Conservation (phyloP, 2,888 invertebrate species). For the Molanna angustata region DNA sequence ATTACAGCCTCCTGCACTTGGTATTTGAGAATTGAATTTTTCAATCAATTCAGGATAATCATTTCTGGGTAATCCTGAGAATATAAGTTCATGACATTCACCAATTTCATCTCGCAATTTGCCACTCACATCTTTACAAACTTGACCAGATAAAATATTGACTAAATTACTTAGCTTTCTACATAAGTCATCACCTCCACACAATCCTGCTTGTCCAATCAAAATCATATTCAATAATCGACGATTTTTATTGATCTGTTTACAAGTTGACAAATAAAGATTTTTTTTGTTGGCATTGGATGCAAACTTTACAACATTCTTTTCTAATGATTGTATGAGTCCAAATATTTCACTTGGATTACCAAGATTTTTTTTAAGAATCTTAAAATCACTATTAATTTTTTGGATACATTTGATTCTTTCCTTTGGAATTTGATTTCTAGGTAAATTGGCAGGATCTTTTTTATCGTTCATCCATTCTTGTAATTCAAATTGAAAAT, state of each 20-base stretch:
- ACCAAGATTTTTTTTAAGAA: conserved; percentile 49
- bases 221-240: conserved; percentile 57
- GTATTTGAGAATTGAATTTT: too few relatives aligned
- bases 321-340: conserved; percentile 1
- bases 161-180: conserved; percentile 44
- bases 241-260: conserved; percentile 47
- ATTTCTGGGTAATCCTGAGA: conserved; percentile 45
- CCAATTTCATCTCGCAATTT: conserved; percentile 51
- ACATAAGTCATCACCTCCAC: conserved; percentile 50
- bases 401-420: conserved; percentile 41
- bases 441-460: neutral
- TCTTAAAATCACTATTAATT: conserved; percentile 42
- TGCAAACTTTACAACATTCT: neutral
- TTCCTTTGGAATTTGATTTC: conserved; percentile 42
- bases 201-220: conserved; percentile 58
- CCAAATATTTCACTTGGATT: conserved; percentile 47
- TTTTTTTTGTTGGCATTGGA: neutral
- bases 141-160: conserved; percentile 41
- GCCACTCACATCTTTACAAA: conserved; percentile 41
- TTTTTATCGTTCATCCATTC: conserved; percentile 8
- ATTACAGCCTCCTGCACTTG: too few relatives aligned
- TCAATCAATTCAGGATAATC: conserved; percentile 42
- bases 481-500: conserved; percentile 20
- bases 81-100: conserved; percentile 52
- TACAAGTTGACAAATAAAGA: conserved; percentile 33